Conservation (phyloP, 2,888 invertebrate genomes). For the Caenorhabditis sinica region DNA sequence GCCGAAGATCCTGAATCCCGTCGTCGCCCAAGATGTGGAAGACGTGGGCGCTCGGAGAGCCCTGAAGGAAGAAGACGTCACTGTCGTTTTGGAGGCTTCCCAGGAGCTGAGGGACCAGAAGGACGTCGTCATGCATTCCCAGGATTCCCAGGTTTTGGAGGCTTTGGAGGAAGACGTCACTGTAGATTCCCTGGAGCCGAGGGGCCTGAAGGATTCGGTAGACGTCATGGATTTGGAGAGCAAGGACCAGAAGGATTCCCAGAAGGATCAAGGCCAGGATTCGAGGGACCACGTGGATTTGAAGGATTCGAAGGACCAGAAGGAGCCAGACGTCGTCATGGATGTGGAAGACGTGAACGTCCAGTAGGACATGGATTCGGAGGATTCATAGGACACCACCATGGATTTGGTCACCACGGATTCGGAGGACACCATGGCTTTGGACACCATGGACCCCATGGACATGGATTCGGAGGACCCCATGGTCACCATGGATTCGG, state of each 20-base stretch:
- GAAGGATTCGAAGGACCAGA: not conserved
- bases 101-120: not conserved
- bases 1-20: no score
- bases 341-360: not conserved
- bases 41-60: no score
- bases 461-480: conserved; percentile 10
- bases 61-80: no score
- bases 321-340: not conserved
- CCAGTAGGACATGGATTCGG: conserved; percentile 38
- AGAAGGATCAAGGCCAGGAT: no score
- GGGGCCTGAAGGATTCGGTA: not conserved
- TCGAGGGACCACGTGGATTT: not conserved
- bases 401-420: not conserved
- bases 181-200: not conserved
- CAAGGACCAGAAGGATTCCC: not conserved
- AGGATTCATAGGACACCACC: conserved; percentile 17
- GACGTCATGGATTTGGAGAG: no score
- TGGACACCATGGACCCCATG: conserved; percentile 18
- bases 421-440: conserved; percentile 24
- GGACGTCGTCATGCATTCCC: conserved; percentile 1
- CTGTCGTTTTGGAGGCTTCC: no score
- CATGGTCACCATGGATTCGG: conserved; percentile 38
- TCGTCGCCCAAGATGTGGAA: no score
- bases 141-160: not conserved
- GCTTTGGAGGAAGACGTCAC: conserved; percentile 4